These are phyloP conservation scores for Pristis pectinata DNA, from an alignment of 2,797 vertebrate genomes.

Conservation along the genomic window DNA sequence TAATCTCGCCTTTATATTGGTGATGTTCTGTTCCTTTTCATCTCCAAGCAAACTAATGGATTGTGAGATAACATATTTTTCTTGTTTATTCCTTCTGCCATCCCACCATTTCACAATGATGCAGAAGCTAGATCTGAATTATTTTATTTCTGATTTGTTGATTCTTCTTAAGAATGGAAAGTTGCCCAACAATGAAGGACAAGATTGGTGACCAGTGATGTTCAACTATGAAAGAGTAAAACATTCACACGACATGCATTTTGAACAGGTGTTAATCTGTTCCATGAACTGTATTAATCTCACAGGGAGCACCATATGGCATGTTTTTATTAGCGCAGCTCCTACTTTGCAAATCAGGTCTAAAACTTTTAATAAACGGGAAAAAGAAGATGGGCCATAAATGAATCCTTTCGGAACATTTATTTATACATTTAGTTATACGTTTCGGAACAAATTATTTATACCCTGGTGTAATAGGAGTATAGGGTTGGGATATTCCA, in stretches of 20 bases:
- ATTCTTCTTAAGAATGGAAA: background rate
- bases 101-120: background rate
- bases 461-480: background rate
- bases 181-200: background rate
- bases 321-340: background rate
- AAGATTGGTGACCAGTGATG: background rate
- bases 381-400: background rate
- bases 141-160: background rate
- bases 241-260: background rate
- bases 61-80: background rate
- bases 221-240: too few relatives aligned
- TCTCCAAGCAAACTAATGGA: background rate
- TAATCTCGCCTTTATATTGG: background rate
- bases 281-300: background rate
- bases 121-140: background rate
- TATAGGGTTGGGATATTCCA: background rate
- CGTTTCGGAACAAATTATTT: background rate
- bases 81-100: background rate
- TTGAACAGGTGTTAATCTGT: background rate
- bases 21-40: background rate
- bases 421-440: too few relatives aligned
- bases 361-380: background rate
- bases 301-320: background rate
- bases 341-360: background rate
- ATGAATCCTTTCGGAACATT: background rate